Evolutionary conservation across 1,140 invertebrate genomes (phyloP).

Genomic region (Gryon sp.): DNA sequence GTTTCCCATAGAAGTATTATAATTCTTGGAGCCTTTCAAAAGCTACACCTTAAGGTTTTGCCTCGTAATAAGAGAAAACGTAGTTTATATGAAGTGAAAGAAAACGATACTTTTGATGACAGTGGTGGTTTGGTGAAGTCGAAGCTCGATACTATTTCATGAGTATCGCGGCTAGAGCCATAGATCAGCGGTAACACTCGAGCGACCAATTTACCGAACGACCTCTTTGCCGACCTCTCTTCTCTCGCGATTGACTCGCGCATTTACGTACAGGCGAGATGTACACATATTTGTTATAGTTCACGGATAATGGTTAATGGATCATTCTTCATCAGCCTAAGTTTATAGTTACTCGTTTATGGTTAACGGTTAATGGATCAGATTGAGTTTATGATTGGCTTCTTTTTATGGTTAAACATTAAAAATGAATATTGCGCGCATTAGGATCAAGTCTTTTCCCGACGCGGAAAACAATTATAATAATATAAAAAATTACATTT

Average conservation of each 20-base stretch:
- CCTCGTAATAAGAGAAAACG: constrained; percentile 1
- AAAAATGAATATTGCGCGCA: constrained; percentile 43
- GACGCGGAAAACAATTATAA: constrained; percentile 31
- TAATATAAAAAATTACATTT: constrained; percentile 14
- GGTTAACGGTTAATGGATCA: constrained; percentile 54
- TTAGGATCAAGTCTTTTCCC: constrained; percentile 35
- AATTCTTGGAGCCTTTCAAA: too few relatives aligned
- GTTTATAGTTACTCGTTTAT: constrained; percentile 55
- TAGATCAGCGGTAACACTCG: constrained; percentile 68
- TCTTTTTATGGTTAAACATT: constrained; percentile 41
- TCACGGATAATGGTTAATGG: constrained; percentile 53
- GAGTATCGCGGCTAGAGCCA: constrained; percentile 72
- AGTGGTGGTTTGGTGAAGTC: constrained; percentile 68
- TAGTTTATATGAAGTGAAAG: neutral
- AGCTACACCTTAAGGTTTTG: too few relatives aligned
- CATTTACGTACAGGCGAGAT: constrained; percentile 49
- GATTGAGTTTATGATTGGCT: constrained; percentile 49
- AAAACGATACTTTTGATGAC: constrained; percentile 61
- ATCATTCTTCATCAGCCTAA: constrained; percentile 46
- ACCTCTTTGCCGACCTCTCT: constrained; percentile 72
- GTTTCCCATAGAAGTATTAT: too few relatives aligned
- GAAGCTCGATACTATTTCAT: constrained; percentile 71
- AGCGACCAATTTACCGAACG: constrained; percentile 73
- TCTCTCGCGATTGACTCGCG: constrained; percentile 43
- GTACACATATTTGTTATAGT: constrained; percentile 56